Conservation (phyloP, 2,797 vertebrate species). For the Fratercula arctica region DNA sequence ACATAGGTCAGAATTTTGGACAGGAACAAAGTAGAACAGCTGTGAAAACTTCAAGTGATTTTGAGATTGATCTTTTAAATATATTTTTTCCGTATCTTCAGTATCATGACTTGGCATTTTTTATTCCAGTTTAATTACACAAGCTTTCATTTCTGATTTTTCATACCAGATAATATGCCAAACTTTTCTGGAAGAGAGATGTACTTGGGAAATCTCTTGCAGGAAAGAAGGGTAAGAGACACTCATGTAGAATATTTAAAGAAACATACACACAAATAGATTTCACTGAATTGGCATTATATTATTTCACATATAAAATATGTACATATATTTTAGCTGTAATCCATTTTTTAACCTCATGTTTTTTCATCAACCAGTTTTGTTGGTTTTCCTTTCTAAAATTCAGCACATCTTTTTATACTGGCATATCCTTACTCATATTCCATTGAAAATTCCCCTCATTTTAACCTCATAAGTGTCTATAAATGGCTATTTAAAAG, state of each 20-base stretch:
- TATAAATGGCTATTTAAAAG: not conserved
- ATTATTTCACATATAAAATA: constrained; percentile 29
- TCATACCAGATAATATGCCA: not conserved
- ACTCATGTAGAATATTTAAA: not conserved
- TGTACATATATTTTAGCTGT: not conserved
- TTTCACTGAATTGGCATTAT: not conserved
- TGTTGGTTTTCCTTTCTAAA: not conserved
- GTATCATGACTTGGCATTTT: not conserved
- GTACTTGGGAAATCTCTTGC: not conserved
- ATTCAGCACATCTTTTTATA: not conserved
- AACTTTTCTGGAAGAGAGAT: constrained; percentile 9
- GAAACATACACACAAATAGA: not conserved
- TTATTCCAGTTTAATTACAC: not conserved
- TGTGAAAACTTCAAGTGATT: constrained; percentile 27
- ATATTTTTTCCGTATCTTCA: not conserved
- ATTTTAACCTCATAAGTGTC: not conserved
- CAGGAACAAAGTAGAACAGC: not conserved
- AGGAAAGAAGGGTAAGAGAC: not conserved
- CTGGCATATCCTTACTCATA: not conserved
- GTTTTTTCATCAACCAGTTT: not conserved
- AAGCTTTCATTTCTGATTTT: not conserved
- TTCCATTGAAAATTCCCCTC: not conserved
- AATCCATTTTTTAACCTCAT: not conserved
- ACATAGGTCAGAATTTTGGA: not conserved
- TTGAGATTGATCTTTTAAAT: not conserved